phyloP scores from a whole-genome alignment of 2,888 invertebrate species.

The Bembecia ichneumoniformis region DNA sequence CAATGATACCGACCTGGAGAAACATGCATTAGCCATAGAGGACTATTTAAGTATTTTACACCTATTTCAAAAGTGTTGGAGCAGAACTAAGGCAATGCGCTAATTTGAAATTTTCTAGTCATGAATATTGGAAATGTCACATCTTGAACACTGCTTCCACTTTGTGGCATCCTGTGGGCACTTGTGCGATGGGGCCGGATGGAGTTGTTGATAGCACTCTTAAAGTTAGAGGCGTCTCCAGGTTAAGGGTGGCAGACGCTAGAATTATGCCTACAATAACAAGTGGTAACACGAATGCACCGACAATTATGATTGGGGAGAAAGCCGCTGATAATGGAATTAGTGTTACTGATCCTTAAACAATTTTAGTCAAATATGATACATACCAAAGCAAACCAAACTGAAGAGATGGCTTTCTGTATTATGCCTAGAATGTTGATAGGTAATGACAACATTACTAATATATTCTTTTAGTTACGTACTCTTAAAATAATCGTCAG shows the following conservation, averaged over 20 bases:
- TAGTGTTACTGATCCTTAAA: not conserved
- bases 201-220: conserved; percentile 17
- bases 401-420: too few relatives aligned
- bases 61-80: conserved; percentile 16
- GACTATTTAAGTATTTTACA: conserved; percentile 20
- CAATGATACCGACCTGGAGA: conserved; percentile 17
- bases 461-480: too few relatives aligned
- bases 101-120: conserved; percentile 6
- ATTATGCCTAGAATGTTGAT: too few relatives aligned
- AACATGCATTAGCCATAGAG: conserved; percentile 17
- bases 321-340: conserved; percentile 5
- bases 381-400: too few relatives aligned
- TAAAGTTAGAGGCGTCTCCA: conserved; percentile 16
- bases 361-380: not conserved
- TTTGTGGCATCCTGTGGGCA: conserved; percentile 14
- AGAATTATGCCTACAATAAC: conserved; percentile 82
- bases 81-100: conserved; percentile 25
- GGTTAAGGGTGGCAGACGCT: conserved; percentile 77
- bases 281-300: conserved; percentile 82
- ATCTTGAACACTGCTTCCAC: conserved; percentile 10
- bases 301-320: conserved; percentile 83
- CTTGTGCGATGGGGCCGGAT: conserved; percentile 18
- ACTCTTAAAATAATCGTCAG: too few relatives aligned
- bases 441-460: too few relatives aligned
- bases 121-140: conserved; percentile 18